Conservation (phyloP, 2,113 vertebrate species). For the Tetraodon nigroviridis region DNA sequence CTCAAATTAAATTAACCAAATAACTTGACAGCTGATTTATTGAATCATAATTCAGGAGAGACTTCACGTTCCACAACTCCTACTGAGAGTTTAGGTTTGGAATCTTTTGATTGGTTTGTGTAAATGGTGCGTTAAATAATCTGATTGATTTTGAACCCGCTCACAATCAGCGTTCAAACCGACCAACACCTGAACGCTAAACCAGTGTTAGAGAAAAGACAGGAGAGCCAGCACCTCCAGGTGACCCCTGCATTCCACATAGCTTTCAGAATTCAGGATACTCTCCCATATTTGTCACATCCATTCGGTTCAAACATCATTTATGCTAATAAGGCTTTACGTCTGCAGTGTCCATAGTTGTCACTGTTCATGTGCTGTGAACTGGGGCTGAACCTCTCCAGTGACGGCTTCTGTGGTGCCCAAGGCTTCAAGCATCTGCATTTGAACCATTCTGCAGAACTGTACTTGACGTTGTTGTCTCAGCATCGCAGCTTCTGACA, state of each 20-base stretch:
- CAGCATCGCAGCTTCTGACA: constrained; percentile 44
- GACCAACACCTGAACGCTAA: neutral
- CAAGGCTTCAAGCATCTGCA: constrained; percentile 24
- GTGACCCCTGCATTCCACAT: no score
- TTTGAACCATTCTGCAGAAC: constrained; percentile 33
- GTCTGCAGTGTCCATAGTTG: constrained; percentile 22
- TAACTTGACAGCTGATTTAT: no score
- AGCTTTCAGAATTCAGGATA: neutral
- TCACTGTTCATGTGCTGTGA: constrained; percentile 32
- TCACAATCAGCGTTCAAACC: neutral
- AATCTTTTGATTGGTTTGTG: neutral
- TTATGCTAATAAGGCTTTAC: constrained; percentile 34
- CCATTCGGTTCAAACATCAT: constrained; percentile 20
- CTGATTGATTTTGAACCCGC: neutral
- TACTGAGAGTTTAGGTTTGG: neutral
- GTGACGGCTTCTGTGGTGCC: constrained; percentile 26
- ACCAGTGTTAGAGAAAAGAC: no score
- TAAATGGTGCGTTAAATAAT: neutral
- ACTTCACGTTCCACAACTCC: neutral
- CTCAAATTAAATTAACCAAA: no score
- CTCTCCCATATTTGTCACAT: constrained; percentile 14
- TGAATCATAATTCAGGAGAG: neutral
- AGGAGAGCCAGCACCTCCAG: no score
- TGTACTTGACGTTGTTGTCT: constrained; percentile 38
- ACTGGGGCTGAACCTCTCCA: constrained; percentile 41